Percentiles rank a stretch among this genome's conserved stretches.
Evolutionary conservation across 2,113 vertebrate genomes (phyloP).

Genomic region (Bubo scandiacus): DNA sequence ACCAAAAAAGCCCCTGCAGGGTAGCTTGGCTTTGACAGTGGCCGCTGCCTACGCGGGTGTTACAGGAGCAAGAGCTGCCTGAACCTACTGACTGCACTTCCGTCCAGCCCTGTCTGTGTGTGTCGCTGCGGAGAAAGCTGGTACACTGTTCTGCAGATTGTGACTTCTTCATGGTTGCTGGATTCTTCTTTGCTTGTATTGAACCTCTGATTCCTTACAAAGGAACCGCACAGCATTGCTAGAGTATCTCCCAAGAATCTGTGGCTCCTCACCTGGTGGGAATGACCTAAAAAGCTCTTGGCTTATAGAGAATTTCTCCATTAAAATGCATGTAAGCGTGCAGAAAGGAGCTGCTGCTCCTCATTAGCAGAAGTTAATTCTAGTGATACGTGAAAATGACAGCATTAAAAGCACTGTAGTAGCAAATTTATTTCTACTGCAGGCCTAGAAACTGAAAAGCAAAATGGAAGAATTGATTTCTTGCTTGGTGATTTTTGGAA

Average conservation of each 20-base stretch:
- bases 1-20: not conserved
- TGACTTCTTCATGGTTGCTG: not conserved
- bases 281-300: not conserved
- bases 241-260: not conserved
- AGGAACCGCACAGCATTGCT: not conserved
- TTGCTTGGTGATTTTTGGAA: not conserved
- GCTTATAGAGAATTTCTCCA: not conserved
- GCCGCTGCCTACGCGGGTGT: not conserved
- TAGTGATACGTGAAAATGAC: not conserved
- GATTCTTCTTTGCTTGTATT: not conserved
- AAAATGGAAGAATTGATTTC: not conserved
- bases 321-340: not conserved
- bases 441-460: not conserved
- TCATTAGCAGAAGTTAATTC: not conserved
- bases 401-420: not conserved
- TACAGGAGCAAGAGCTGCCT: not conserved
- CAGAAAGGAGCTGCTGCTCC: not conserved
- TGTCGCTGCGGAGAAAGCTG: not conserved
- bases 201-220: not conserved
- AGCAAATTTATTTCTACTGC: not conserved
- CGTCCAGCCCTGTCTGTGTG: not conserved
- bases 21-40: not conserved
- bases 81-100: not conserved
- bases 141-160: not conserved
- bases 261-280: not conserved